These are phyloP conservation scores for Dendropsophus ebraccatus DNA, from an alignment of 2,113 vertebrate genomes.

Conservation along the genomic window DNA sequence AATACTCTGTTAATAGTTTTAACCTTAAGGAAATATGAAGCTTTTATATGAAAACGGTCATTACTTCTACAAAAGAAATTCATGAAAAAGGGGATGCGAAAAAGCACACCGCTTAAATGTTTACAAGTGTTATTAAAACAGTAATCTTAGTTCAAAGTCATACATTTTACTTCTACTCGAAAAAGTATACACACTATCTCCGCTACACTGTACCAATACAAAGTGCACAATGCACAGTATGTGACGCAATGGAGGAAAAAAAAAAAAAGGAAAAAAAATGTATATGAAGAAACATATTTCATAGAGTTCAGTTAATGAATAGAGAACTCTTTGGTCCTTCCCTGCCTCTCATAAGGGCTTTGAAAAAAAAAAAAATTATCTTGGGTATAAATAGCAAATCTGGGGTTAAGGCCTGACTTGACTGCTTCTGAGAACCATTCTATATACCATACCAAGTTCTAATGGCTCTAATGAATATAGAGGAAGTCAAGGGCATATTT, in stretches of 20 bases:
- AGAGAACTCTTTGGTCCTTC: conserved; percentile 91
- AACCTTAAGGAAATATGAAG: conserved; percentile 76
- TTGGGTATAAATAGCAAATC: neutral
- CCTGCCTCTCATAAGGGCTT: conserved; percentile 67
- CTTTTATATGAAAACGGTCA: conserved; percentile 73
- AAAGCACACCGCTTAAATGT: conserved; percentile 82
- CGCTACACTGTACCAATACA: conserved; percentile 67
- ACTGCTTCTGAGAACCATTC: neutral
- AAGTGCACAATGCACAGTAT: conserved; percentile 65
- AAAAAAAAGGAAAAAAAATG: conserved; percentile 65
- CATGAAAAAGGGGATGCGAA: conserved; percentile 77
- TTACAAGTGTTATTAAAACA: conserved; percentile 70
- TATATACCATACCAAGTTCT: neutral
- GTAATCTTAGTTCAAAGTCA: conserved; percentile 58
- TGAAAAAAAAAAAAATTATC: conserved; percentile 22
- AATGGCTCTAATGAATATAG: too few species aligned
- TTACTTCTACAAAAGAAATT: conserved; percentile 68
- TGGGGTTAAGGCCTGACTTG: neutral
- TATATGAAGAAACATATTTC: conserved; percentile 61
- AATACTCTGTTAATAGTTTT: conserved; percentile 77
- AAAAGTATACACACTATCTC: conserved; percentile 63
- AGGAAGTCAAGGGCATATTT: neutral
- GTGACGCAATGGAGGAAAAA: neutral
- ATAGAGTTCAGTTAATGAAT: conserved; percentile 67
- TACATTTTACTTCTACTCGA: conserved; percentile 63